phyloP scores from a whole-genome alignment of 1,140 invertebrate genomes.

The Phocides pigmalion region DNA sequence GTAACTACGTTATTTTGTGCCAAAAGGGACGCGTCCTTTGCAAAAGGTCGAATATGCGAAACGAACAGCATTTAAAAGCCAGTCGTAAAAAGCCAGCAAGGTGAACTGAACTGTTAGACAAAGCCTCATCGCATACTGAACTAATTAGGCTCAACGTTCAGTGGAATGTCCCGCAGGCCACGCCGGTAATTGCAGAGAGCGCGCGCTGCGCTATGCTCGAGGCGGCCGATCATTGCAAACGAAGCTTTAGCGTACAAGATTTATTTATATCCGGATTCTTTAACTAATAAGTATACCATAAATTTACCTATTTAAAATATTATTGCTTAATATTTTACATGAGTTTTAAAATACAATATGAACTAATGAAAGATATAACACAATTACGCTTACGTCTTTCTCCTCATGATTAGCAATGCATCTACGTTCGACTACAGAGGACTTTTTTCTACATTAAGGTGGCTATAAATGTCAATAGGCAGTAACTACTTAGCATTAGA shows the following conservation, averaged over 20 bases:
- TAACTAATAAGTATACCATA: slow-evolving; percentile 45
- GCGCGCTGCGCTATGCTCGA: slow-evolving; percentile 43
- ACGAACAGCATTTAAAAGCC: slow-evolving; percentile 56
- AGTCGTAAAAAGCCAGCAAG: slow-evolving; percentile 69
- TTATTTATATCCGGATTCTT: slow-evolving; percentile 77
- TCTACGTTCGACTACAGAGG: too few species aligned
- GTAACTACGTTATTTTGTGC: slow-evolving; percentile 52
- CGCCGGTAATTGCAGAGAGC: slow-evolving; percentile 60
- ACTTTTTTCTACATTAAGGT: too few species aligned
- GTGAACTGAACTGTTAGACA: slow-evolving; percentile 75
- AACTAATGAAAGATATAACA: not conserved
- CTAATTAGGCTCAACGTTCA: slow-evolving; percentile 69
- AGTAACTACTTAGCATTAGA: too few species aligned
- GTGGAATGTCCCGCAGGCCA: slow-evolving; percentile 69
- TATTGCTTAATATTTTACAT: not conserved
- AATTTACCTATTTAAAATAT: not conserved
- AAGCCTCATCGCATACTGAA: slow-evolving; percentile 74
- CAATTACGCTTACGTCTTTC: too few species aligned
- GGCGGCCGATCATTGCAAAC: slow-evolving; percentile 52
- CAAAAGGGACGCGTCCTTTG: slow-evolving; percentile 68
- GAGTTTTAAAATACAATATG: not conserved
- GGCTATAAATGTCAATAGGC: too few species aligned
- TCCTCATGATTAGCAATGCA: too few species aligned
- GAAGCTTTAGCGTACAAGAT: slow-evolving; percentile 63
- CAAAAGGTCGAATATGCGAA: slow-evolving; percentile 61